These are phyloP conservation scores for Deilephila porcellus DNA, from an alignment of 2,888 invertebrate genomes.

Conservation along the genomic window DNA sequence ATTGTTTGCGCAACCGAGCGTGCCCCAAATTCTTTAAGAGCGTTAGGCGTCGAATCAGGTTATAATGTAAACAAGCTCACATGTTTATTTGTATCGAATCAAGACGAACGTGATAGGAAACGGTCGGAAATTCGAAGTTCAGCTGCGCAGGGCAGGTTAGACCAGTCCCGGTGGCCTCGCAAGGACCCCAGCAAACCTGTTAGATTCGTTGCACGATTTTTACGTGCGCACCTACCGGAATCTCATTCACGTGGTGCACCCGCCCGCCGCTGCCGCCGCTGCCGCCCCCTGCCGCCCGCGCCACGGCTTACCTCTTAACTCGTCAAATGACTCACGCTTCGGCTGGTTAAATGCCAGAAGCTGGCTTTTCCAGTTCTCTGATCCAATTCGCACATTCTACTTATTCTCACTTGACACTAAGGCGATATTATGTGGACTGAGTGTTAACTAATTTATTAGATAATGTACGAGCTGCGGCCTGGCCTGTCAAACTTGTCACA, in stretches of 20 bases:
- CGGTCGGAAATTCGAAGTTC: slow-evolving; percentile 81
- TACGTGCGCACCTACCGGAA: slow-evolving; percentile 85
- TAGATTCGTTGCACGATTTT: slow-evolving; percentile 85
- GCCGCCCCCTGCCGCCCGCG: slow-evolving; percentile 62
- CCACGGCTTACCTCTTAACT: slow-evolving; percentile 77
- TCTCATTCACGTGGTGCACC: slow-evolving; percentile 82
- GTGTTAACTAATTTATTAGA: slow-evolving; percentile 45
- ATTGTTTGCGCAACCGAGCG: slow-evolving; percentile 52
- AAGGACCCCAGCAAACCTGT: slow-evolving; percentile 85
- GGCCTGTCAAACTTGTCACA: background rate
- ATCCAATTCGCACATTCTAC: slow-evolving; percentile 78
- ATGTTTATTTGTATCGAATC: slow-evolving; percentile 61
- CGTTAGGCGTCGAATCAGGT: slow-evolving; percentile 43
- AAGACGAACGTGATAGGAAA: slow-evolving; percentile 77
- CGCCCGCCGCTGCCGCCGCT: slow-evolving; percentile 67
- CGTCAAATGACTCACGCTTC: slow-evolving; percentile 83
- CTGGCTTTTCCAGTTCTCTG: slow-evolving; percentile 83
- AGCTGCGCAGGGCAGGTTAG: slow-evolving; percentile 83
- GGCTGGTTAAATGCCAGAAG: slow-evolving; percentile 80
- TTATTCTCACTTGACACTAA: slow-evolving; percentile 56
- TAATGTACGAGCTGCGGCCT: slow-evolving; percentile 33
- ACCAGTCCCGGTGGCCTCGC: slow-evolving; percentile 84
- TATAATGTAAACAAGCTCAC: slow-evolving; percentile 58
- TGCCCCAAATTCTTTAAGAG: slow-evolving; percentile 41
- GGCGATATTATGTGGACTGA: slow-evolving; percentile 46